Evolutionary conservation across 2,888 invertebrate genomes (phyloP).

Genomic region (Amphipyra tragopoginis): DNA sequence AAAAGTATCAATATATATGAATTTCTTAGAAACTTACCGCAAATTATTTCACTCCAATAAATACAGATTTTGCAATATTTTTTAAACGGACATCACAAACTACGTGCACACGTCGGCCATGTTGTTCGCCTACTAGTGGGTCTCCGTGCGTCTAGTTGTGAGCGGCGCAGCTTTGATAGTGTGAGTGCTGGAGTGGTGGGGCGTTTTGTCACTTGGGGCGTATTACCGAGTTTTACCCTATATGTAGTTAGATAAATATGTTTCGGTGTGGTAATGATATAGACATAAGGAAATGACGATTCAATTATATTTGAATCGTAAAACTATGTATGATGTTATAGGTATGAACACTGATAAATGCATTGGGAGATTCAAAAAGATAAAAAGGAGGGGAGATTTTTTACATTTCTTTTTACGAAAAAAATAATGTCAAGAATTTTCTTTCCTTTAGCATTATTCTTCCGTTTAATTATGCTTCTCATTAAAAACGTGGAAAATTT

Average conservation of each 20-base stretch:
- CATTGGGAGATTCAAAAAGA: conserved; percentile 33
- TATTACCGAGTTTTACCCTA: too few relatives aligned
- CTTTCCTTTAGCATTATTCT: conserved; percentile 31
- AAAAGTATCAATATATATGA: too few relatives aligned
- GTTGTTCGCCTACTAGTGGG: too few relatives aligned
- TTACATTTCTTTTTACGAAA: conserved; percentile 30
- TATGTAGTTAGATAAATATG: conserved; percentile 85
- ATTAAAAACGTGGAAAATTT: conserved; percentile 51
- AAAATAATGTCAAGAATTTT: conserved; percentile 44
- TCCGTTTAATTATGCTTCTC: conserved; percentile 55
- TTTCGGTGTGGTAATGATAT: conserved; percentile 79
- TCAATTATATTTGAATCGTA: conserved; percentile 63
- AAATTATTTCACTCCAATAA: too few relatives aligned
- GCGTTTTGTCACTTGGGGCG: too few relatives aligned
- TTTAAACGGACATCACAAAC: too few relatives aligned
- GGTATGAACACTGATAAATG: conserved; percentile 36
- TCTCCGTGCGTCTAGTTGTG: too few relatives aligned
- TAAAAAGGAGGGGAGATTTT: conserved; percentile 21
- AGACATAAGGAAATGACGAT: conserved; percentile 64
- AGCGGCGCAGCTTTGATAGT: too few relatives aligned
- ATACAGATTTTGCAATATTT: too few relatives aligned
- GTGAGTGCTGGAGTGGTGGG: too few relatives aligned
- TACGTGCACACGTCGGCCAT: too few relatives aligned
- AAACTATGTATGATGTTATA: conserved; percentile 46
- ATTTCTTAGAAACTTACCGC: too few relatives aligned